These are phyloP conservation scores for Galendromus occidentalis DNA, from an alignment of 1,140 invertebrate species.

Conservation along the genomic window DNA sequence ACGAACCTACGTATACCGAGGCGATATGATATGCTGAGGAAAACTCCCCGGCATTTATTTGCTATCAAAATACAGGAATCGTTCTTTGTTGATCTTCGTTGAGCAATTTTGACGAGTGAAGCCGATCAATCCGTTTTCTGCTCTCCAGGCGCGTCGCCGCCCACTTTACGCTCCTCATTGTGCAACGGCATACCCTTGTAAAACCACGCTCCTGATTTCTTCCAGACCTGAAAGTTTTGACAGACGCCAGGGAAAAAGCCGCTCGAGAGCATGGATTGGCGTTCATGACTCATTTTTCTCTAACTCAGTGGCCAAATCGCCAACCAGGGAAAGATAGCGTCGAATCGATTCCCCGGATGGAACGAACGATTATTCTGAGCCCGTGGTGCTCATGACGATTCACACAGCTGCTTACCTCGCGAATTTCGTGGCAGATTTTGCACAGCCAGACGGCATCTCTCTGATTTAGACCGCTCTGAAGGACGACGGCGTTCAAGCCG, in stretches of 20 bases:
- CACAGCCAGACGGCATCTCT: slow-evolving; percentile 7
- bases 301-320: neutral
- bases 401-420: neutral
- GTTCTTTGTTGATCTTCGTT: too few relatives aligned
- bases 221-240: neutral
- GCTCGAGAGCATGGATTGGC: too few relatives aligned
- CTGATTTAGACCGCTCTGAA: neutral
- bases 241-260: too few relatives aligned
- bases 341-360: neutral
- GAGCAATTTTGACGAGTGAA: too few relatives aligned
- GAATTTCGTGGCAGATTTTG: slow-evolving; percentile 1
- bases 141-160: too few relatives aligned
- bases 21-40: too few relatives aligned
- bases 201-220: slow-evolving; percentile 4
- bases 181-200: neutral
- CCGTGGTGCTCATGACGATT: neutral
- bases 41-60: too few relatives aligned
- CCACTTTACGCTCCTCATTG: neutral
- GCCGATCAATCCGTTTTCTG: too few relatives aligned
- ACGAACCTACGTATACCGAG: too few relatives aligned
- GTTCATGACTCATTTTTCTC: too few relatives aligned
- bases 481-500: neutral
- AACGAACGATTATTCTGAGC: neutral
- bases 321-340: neutral
- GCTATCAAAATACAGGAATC: too few relatives aligned